phyloP scores from a whole-genome alignment of 2,888 invertebrate species.

The Tipula unca region DNA sequence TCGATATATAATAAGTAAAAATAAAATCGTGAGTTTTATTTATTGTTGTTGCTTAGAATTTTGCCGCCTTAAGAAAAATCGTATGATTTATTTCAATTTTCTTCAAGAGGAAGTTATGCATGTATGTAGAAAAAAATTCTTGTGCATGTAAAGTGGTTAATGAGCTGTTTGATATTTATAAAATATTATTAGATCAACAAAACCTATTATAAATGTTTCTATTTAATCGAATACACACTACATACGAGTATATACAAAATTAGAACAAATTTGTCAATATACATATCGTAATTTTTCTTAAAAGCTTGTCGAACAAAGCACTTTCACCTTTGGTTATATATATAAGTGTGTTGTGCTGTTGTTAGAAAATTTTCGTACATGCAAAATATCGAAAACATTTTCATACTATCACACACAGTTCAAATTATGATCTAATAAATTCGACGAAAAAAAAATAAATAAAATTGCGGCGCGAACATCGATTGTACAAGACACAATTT shows the following conservation, averaged over 20 bases:
- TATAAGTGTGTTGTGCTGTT: neutral
- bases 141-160: neutral
- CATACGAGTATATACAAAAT: neutral
- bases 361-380: neutral
- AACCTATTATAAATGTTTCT: neutral
- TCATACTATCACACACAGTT: neutral
- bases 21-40: neutral
- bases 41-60: neutral
- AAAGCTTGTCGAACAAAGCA: neutral
- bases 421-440: neutral
- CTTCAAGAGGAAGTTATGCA: neutral
- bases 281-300: neutral
- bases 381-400: neutral
- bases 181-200: neutral
- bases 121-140: neutral
- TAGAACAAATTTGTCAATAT: slow-evolving; percentile 2
- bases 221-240: neutral
- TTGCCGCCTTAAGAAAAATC: neutral
- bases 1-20: neutral
- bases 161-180: neutral
- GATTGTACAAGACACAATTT: neutral
- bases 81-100: neutral
- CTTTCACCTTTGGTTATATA: neutral
- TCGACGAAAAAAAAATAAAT: neutral
- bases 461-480: slow-evolving; percentile 1